Base-by-base conservation (phyloP, 2,888 invertebrate genomes). In the Lydus trimaculatus region DNA sequence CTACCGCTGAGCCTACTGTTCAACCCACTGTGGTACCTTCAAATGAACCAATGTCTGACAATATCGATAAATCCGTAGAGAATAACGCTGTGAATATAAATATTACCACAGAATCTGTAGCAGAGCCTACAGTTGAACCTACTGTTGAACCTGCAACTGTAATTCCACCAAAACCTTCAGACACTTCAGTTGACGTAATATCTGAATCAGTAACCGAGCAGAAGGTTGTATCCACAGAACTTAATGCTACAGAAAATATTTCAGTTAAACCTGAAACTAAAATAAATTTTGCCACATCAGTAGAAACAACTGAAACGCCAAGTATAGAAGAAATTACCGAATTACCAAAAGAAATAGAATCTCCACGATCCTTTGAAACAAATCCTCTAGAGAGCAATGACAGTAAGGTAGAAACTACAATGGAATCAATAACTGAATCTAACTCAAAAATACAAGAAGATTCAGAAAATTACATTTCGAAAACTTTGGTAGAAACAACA, bases 201-300 rank as follows among this genome's bases (percentile, higher is more conserved):
- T 43, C 76, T 31, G 73, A 76, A 66, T 65, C 73, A 60, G 69
- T 70, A 58, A 58, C 72, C 31, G 70, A 76, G 72, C 70, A 75
- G 58, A 72, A 76, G 61, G 58, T 73, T 25, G 73, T 75, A 64
- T 58, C 69, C 2, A 63, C 43, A 13, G 39, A 13, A 59, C 9
- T 15, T 3, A 3, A 9, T 36, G 11, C 13, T 13, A 36, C 36
- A 3, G 13, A 11, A 13, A 36, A 3, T 11, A 13, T 28, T 28
- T 3, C 4, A 28, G 28, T 4, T 28, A 4, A 28, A 28, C 28
- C 25, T 31, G 36, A 63, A 56, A 5, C 36, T 1, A 23, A 2
- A 61, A 31, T 5, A 0, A 33, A 61, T 3, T 1, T 20, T 4
- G n/a, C 17, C 3, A 33, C 61, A 9, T 2, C 33, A 7, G 8